Base-by-base conservation (phyloP, 2,888 invertebrate genomes). In the Euclidia mi region DNA sequence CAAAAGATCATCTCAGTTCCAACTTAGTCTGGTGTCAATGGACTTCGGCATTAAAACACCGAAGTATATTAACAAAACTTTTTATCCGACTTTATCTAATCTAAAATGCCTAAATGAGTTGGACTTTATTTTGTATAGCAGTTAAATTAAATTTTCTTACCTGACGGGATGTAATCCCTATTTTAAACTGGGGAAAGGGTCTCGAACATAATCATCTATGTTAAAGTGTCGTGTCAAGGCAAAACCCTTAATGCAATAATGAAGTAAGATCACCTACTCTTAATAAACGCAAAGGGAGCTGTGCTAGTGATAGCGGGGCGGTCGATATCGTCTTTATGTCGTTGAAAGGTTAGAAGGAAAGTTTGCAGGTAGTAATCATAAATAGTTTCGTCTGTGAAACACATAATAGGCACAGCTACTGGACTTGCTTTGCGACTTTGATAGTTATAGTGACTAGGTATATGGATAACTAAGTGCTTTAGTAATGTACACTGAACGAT, bases 211-310 rank as follows among this genome's bases (percentile, higher is more conserved):
- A 74, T 66, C 66, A 63, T 71, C 56, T 56, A 70, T 70, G 60
- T 74, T 71, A 59, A 71, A 74, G 31, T 59, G 60, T 71, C 56
- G 56, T 65, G 71, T 66, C 63, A 74, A 71, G 71, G 70, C 57
- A 74, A 70, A 70, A 65, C 65, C 76, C 65, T 64, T 63, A 61
- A 68, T 67, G 75, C 72, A 74, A 74, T 72, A 71, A 72, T 71
- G 72, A 68, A 71, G 56, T 40, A 45, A 65, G 45, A 58, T 65
- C 59, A 64, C 65, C 65, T 65, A 68, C 63, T 63, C 58, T 59
- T 73, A 71, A 63, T 65, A 65, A 60, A 58, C 50, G 47, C 35
- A 50, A 59, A 63, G 34, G 60, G n/a, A n/a, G 35, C 58, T 50
- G 65, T 46, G 15, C 42, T 40, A 58, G 6, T 42, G 18, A 47